Base-by-base conservation (phyloP, 2,113 vertebrate species). In the Trichechus manatus region DNA sequence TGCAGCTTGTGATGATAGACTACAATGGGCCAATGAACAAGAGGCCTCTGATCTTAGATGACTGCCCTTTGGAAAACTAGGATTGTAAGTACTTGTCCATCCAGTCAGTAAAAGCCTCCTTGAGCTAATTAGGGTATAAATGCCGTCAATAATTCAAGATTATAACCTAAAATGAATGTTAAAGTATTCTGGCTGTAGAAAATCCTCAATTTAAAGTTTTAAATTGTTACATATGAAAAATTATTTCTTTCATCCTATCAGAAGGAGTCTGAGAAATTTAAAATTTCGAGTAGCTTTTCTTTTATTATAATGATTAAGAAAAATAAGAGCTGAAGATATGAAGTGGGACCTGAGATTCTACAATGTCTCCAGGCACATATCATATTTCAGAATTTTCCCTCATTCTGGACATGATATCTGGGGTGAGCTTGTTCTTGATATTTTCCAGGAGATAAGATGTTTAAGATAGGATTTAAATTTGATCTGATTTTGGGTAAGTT, bases 381-480 rank as follows among this genome's bases (percentile, higher is more conserved):
- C 39, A 82, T 22, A 92, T 70, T 6, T 84, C 59, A 66, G 31
- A 53, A 59, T 42, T 74, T 85, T 27, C 3, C 3, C 1, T 87
- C 93, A 7, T 94, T 85, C 23, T 9, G 63, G n/a, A 79, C 61
- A 70, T 77, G 36, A 50, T 92, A 94, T 81, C 8, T 75, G 22
- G 22, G 47, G 6, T 42, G 25, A 79, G 31, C 56, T 82, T 83
- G 13, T 61, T 77, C 36, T 70, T 93, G n/a, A 89, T 31, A 74
- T 70, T 89, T 92, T 82, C 4, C 23, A 79, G 9, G 36, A 61
- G 15, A 85, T 56, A 92, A 83, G 74, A 25, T 44, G 4, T 13
- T 92, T 66, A 80, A 70, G 86, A 17, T 79, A n/a, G 2, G 53
- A 8, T 89, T 93, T 87, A 84, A 61, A 59, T 61, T 84, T 87